Conservation (phyloP, 2,888 invertebrate species). For the Clistopyga incitator region DNA sequence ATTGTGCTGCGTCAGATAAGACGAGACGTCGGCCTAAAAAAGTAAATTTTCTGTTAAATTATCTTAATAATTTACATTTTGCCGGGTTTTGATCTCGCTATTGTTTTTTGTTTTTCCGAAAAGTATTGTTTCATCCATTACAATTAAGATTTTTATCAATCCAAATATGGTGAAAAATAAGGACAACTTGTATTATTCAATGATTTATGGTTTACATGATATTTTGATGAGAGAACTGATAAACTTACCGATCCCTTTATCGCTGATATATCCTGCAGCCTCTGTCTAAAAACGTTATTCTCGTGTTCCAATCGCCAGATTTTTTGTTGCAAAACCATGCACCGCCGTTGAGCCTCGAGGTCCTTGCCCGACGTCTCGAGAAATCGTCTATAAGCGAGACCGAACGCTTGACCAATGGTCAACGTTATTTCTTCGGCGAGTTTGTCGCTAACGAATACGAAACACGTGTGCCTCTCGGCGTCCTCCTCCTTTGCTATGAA, state of each 20-base stretch:
- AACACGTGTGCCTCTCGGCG: constrained; percentile 95
- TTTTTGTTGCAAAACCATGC: constrained; percentile 92
- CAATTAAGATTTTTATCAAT: no score
- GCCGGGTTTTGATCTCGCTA: no score
- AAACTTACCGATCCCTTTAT: constrained; percentile 85
- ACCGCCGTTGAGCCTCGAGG: constrained; percentile 92
- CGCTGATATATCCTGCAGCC: constrained; percentile 89
- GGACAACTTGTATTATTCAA: neutral
- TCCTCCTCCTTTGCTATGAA: constrained; percentile 94
- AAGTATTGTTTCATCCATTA: no score
- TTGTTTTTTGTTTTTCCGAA: no score
- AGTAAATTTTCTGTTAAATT: neutral
- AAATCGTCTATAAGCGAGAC: constrained; percentile 97
- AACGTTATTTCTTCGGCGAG: constrained; percentile 98
- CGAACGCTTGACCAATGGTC: constrained; percentile 99
- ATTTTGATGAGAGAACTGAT: neutral
- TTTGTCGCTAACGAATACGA: constrained; percentile 98
- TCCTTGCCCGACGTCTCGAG: constrained; percentile 96
- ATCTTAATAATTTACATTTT: no score
- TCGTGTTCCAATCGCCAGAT: constrained; percentile 95
- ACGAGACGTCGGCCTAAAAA: constrained; percentile 84
- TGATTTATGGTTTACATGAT: neutral
- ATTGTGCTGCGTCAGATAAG: constrained; percentile 85
- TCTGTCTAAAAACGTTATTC: constrained; percentile 92
- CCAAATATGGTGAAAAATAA: no score